phyloP scores from a whole-genome alignment of 2,888 invertebrate genomes.

The Rotaria socialis region DNA sequence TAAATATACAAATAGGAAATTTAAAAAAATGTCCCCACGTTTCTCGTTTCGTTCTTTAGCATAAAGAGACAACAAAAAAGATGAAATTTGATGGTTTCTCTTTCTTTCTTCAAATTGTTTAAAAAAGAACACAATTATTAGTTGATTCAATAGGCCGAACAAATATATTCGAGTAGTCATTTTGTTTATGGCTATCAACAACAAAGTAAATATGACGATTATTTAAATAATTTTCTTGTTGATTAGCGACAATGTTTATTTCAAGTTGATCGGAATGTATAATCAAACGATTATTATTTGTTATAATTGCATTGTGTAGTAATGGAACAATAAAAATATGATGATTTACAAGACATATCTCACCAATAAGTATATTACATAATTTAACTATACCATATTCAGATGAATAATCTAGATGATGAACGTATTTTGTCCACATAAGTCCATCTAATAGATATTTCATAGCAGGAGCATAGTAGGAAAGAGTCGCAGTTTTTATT shows the following conservation, averaged over 20 bases:
- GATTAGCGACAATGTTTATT: background rate
- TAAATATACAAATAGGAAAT: too few species aligned
- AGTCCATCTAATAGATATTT: background rate
- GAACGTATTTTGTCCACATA: background rate
- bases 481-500: background rate
- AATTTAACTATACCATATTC: background rate
- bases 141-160: background rate
- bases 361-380: background rate
- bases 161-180: background rate
- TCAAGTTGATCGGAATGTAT: slow-evolving; percentile 2
- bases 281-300: background rate
- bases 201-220: background rate
- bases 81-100: too few species aligned
- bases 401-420: background rate
- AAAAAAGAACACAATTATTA: background rate
- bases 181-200: background rate
- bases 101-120: too few species aligned
- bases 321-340: background rate
- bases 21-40: too few species aligned
- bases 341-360: background rate
- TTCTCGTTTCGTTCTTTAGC: too few species aligned
- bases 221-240: background rate
- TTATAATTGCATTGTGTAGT: background rate
- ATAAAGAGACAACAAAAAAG: too few species aligned
- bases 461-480: background rate